phyloP scores from a whole-genome alignment of 1,140 invertebrate species.

The Polypedilum vanderplanki region DNA sequence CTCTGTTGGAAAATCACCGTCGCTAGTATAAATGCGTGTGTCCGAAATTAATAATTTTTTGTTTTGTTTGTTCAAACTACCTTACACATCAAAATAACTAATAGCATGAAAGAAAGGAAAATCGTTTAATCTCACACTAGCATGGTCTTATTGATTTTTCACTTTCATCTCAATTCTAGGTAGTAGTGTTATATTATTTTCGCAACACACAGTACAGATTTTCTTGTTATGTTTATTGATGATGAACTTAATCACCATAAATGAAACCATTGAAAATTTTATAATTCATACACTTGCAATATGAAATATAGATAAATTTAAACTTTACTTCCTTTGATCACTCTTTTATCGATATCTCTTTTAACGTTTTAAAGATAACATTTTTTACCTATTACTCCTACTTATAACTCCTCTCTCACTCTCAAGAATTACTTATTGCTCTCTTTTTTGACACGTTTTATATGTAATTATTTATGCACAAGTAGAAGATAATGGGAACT shows the following conservation, averaged over 20 bases:
- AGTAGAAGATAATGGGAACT: neutral
- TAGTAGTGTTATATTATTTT: neutral
- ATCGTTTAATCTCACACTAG: neutral
- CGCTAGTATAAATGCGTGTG: too few species aligned
- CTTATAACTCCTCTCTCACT: neutral
- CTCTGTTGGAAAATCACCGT: neutral
- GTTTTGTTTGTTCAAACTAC: too few species aligned
- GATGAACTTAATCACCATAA: too few species aligned
- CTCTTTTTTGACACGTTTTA: conserved; percentile 12
- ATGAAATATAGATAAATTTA: too few species aligned
- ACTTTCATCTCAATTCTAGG: neutral
- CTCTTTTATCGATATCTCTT: neutral
- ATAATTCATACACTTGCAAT: too few species aligned
- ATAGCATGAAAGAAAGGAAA: too few species aligned
- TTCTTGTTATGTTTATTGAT: too few species aligned
- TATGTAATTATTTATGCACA: neutral
- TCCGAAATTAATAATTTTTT: too few species aligned
- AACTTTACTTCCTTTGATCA: too few species aligned
- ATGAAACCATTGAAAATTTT: too few species aligned
- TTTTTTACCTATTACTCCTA: neutral
- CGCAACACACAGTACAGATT: too few species aligned
- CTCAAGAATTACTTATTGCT: neutral
- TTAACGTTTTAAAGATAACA: neutral
- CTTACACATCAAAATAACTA: too few species aligned
- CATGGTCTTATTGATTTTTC: conserved; percentile 5